phyloP scores from a whole-genome alignment of 2,797 vertebrate genomes.

The Pseudomugil gertrudae region DNA sequence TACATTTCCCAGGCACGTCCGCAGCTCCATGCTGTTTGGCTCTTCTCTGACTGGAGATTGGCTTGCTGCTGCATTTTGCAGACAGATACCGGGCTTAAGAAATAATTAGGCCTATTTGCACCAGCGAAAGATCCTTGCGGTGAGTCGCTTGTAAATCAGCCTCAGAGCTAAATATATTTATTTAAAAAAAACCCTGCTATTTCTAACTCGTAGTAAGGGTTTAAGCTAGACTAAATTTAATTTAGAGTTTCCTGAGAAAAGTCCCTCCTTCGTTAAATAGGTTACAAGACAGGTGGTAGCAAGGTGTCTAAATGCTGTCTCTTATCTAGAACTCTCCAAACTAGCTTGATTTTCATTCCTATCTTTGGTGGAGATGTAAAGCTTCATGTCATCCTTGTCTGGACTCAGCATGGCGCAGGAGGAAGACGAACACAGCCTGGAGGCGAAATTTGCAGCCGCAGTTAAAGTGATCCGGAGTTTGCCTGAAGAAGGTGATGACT shows the following conservation, averaged over 20 bases:
- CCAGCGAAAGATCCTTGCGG: slow-evolving; percentile 48
- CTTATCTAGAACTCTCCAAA: not conserved
- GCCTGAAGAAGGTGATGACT: slow-evolving; percentile 88
- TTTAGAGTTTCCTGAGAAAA: slow-evolving; percentile 12
- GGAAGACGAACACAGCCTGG: slow-evolving; percentile 83
- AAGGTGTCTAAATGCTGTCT: slow-evolving; percentile 12
- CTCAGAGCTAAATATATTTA: not conserved
- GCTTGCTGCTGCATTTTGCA: slow-evolving; percentile 54
- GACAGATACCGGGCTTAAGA: slow-evolving; percentile 46
- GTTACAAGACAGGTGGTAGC: slow-evolving; percentile 12
- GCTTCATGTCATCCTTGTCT: slow-evolving; percentile 53
- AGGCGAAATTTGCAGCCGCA: slow-evolving; percentile 90
- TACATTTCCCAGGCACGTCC: slow-evolving; percentile 69
- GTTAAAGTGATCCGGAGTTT: slow-evolving; percentile 93
- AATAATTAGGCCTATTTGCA: slow-evolving; percentile 31
- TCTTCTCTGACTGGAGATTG: slow-evolving; percentile 59
- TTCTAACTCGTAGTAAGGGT: not conserved
- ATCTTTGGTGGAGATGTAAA: slow-evolving; percentile 50
- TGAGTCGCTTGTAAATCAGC: slow-evolving; percentile 43
- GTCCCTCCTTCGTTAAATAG: not conserved
- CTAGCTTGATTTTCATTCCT: slow-evolving; percentile 1
- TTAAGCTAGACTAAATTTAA: not conserved
- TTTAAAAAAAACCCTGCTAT: not conserved
- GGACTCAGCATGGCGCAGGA: slow-evolving; percentile 78
- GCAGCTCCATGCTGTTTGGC: slow-evolving; percentile 14